Base-by-base conservation (phyloP, 2,888 invertebrate genomes). In the Blastobasis adustella region DNA sequence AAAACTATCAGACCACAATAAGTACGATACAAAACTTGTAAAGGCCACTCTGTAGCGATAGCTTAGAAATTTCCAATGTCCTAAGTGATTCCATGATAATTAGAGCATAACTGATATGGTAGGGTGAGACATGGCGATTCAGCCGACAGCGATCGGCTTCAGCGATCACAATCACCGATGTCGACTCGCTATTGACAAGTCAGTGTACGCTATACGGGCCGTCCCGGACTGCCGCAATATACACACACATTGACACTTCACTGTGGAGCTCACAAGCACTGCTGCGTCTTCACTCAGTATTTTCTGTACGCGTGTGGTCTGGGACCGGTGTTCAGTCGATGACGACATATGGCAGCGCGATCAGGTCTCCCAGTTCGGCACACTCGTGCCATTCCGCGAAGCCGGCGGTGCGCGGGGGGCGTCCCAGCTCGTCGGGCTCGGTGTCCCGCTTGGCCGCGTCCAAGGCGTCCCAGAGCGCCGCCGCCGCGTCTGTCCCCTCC, bases 301-400 rank as follows among this genome's bases (percentile, higher is more conserved):
- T 23, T 23, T 23, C 23, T 23, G 23, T 23, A 23, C 23, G 23
- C 23, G 23, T 23, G 23, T 23, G 23, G 23, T 23, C 23, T 23
- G 23, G 23, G 2, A 3, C 23, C 23, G 23, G 23, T 23, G 23
- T 23, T 91, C 90, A 97, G 93, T 98, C 97, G 89, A 97, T 95
- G 83, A 97, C 94, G 89, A 97, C 97, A 90, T 98, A 98, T 89
- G 98, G 98, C 92, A 98, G 92, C 90, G 98, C 96, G 83, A 95
- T 92, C 78, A 98, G 92, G 74, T 95, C 94, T 73, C 93, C 94
- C 73, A 95, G 92, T 69, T 91, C 92, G 57, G 95, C 91, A 76
- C 95, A 93, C 89, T 97, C 94, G 82, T 97, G 95, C 97, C 98
- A 98, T 89, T 97, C 95, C 63, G 94, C 91, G 90, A 98, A 98